phyloP scores from a whole-genome alignment of 1,140 invertebrate genomes.

The Gonatopus flavifemur region DNA sequence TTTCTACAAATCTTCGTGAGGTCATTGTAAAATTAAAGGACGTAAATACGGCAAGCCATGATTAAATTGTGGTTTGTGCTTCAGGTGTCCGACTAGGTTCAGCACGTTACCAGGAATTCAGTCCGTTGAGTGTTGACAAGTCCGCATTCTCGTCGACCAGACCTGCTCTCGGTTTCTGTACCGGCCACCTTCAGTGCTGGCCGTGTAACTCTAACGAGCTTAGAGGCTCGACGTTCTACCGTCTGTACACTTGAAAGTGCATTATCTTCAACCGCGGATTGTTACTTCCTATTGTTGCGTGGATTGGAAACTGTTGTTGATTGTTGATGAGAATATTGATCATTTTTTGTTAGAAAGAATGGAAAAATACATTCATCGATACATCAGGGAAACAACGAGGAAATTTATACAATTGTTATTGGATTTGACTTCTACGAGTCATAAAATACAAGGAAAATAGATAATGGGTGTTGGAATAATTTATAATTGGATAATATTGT shows the following conservation, averaged over 20 bases:
- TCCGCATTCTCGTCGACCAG: constrained; percentile 39
- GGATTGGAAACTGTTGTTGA: not conserved
- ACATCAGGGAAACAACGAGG: no score
- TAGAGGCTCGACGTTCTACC: constrained; percentile 36
- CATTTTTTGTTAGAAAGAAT: no score
- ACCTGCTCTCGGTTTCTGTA: not conserved
- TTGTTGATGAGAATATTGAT: no score
- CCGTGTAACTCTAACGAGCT: constrained; percentile 49
- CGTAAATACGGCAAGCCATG: constrained; percentile 48
- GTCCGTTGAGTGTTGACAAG: constrained; percentile 50
- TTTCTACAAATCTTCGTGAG: no score
- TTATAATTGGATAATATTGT: no score
- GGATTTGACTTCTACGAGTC: no score
- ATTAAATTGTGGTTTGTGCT: constrained; percentile 51
- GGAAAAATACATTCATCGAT: no score
- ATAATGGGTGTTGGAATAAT: no score
- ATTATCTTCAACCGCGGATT: constrained; percentile 36
- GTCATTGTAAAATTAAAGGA: constrained; percentile 44
- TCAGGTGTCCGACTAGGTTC: constrained; percentile 43
- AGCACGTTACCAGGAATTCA: constrained; percentile 49
- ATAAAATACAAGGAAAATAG: no score
- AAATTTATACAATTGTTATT: no score
- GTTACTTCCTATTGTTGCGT: constrained; percentile 16
- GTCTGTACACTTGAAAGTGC: constrained; percentile 29
- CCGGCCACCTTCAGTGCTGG: constrained; percentile 33